Conservation (phyloP, 2,113 vertebrate genomes). For the Prinia subflava region DNA sequence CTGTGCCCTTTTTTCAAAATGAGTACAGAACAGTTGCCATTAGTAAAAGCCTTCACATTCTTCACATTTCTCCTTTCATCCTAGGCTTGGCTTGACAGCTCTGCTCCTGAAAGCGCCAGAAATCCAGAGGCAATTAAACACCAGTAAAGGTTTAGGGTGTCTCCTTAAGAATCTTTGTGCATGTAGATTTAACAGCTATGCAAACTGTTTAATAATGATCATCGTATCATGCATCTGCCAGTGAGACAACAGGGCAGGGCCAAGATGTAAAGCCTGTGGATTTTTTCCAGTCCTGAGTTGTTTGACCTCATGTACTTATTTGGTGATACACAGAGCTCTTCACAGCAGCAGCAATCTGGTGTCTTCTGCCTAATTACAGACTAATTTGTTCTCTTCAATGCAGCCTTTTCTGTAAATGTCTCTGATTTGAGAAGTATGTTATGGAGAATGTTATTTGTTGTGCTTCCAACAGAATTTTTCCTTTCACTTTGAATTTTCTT, state of each 20-base stretch:
- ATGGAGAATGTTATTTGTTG: neutral
- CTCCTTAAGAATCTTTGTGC: neutral
- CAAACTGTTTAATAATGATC: neutral
- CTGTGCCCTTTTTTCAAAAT: neutral
- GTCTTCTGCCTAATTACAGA: neutral
- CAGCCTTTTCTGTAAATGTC: neutral
- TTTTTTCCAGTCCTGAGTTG: neutral
- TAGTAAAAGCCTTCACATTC: constrained; percentile 32
- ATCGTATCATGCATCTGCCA: neutral
- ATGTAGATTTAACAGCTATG: constrained; percentile 16
- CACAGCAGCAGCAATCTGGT: neutral
- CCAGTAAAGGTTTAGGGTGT: neutral
- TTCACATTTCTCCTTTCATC: constrained; percentile 33
- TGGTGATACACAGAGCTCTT: neutral
- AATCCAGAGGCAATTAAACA: neutral
- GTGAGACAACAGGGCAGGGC: neutral
- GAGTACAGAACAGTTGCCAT: neutral
- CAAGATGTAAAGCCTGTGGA: neutral
- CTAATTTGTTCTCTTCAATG: neutral
- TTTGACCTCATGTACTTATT: neutral
- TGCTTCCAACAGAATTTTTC: neutral
- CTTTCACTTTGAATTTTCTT: neutral
- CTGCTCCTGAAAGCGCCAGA: neutral
- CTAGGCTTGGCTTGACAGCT: neutral
- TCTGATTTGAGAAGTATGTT: neutral